phyloP scores from a whole-genome alignment of 2,888 invertebrate species.

The Mythimna pallens region DNA sequence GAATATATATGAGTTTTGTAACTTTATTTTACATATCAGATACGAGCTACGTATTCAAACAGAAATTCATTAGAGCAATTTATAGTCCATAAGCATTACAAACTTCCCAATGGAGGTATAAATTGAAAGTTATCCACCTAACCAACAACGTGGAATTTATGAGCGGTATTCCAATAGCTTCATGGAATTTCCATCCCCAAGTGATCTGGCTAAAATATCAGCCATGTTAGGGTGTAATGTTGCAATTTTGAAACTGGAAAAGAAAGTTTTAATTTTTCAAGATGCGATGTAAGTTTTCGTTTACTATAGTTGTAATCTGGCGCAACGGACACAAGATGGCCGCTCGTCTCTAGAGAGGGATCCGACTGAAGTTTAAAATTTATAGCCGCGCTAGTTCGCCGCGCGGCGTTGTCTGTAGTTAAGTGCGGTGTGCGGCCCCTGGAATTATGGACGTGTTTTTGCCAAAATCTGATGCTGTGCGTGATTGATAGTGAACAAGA shows the following conservation, averaged over 20 bases:
- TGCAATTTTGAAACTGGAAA: conserved; percentile 18
- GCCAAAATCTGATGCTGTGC: conserved; percentile 25
- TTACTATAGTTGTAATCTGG: conserved; percentile 10
- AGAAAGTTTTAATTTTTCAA: conserved; percentile 16
- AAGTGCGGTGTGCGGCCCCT: conserved; percentile 12
- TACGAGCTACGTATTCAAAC: neutral
- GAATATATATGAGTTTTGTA: neutral
- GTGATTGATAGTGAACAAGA: conserved; percentile 6
- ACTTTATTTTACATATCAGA: neutral
- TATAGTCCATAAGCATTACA: conserved; percentile 31
- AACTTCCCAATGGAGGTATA: conserved; percentile 43
- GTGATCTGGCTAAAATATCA: conserved; percentile 18
- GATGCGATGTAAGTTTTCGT: conserved; percentile 25
- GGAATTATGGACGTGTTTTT: conserved; percentile 44
- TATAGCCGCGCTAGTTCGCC: conserved; percentile 30
- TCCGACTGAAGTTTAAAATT: conserved; percentile 39
- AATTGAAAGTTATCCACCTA: conserved; percentile 36
- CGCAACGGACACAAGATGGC: conserved; percentile 4
- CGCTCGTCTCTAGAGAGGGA: conserved; percentile 15
- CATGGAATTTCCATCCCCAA: conserved; percentile 34
- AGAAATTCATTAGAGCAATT: conserved; percentile 37
- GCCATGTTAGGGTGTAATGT: neutral
- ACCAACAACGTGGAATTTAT: conserved; percentile 43
- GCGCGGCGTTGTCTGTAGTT: conserved; percentile 26
- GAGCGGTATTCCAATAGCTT: conserved; percentile 33